Conservation (phyloP, 2,113 vertebrate genomes). For the Emydura subglobosa region DNA sequence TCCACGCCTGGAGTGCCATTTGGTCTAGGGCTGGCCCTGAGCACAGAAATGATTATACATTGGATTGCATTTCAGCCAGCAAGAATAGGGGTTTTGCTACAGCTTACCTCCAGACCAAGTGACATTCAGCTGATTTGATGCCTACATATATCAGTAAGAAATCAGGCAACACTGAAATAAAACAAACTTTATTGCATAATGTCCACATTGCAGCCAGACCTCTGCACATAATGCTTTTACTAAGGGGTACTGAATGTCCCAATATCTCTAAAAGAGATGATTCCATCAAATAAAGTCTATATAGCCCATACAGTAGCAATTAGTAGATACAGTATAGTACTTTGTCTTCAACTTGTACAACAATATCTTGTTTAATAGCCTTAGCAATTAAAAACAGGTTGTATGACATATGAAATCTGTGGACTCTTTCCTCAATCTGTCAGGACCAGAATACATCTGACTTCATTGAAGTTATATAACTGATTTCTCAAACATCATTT, state of each 20-base stretch:
- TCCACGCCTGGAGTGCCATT: too few relatives aligned
- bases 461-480: neutral
- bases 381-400: neutral
- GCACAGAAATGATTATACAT: neutral
- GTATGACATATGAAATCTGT: neutral
- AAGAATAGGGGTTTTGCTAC: neutral
- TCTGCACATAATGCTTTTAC: fast-evolving
- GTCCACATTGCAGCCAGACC: neutral
- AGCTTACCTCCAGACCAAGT: neutral
- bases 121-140: neutral
- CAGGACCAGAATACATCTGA: conserved; percentile 1
- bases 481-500: neutral
- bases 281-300: neutral
- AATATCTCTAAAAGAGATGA: neutral
- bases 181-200: neutral
- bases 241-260: fast-evolving
- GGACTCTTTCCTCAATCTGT: neutral
- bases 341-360: conserved; percentile 6
- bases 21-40: too few relatives aligned
- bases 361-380: conserved; percentile 43
- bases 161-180: neutral
- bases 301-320: neutral
- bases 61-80: neutral
- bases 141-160: neutral
- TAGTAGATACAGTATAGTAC: neutral